phyloP scores from a whole-genome alignment of 2,113 vertebrate genomes.

The Takifugu bimaculatus region DNA sequence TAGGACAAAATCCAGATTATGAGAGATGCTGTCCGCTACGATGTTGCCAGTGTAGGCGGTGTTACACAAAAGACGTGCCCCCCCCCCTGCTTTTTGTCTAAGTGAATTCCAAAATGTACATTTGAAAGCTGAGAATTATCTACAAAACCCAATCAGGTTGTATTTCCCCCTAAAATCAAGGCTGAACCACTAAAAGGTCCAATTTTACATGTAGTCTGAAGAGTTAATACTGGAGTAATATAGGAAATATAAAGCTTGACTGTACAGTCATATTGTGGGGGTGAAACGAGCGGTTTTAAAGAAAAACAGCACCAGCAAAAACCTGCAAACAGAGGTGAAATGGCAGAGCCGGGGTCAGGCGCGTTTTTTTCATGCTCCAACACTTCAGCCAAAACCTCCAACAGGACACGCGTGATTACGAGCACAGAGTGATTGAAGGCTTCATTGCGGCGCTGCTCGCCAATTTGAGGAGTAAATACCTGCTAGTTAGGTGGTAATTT shows the following conservation, averaged over 20 bases:
- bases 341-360: conserved; percentile 13
- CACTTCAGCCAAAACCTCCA: conserved; percentile 27
- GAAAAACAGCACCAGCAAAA: conserved; percentile 3
- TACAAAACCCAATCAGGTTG: not conserved
- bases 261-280: too few relatives aligned
- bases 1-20: not conserved
- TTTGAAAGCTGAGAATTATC: not conserved
- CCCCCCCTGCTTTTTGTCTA: not conserved
- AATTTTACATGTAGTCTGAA: too few relatives aligned
- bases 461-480: conserved; percentile 38
- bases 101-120: not conserved
- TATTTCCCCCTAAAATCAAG: not conserved
- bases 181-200: too few relatives aligned
- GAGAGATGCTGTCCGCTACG: not conserved
- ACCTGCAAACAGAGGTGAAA: conserved; percentile 14
- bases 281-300: too few relatives aligned
- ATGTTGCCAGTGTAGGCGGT: not conserved
- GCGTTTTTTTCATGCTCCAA: conserved; percentile 3
- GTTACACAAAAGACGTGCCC: not conserved
- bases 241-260: too few relatives aligned
- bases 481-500: conserved; percentile 23
- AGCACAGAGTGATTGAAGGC: conserved; percentile 36
- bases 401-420: conserved; percentile 46
- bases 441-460: conserved; percentile 37
- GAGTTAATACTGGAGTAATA: too few relatives aligned